phyloP scores from a whole-genome alignment of 2,797 vertebrate species.

The Myioborus melanocephalus region DNA sequence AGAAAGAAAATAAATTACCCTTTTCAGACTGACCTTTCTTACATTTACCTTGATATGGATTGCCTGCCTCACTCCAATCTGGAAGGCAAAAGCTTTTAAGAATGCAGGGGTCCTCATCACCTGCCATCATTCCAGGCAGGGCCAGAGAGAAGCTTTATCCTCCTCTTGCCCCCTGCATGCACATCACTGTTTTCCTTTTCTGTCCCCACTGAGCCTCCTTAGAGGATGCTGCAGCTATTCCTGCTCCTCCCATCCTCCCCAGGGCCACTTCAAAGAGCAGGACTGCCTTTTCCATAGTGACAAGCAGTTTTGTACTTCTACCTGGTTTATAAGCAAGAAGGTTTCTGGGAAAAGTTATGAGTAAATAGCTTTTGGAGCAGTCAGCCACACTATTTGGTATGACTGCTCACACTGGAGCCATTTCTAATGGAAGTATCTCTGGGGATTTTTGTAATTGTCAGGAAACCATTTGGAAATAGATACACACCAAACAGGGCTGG shows the following conservation, averaged over 20 bases:
- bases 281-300: background rate
- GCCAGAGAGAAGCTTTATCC: background rate
- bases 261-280: background rate
- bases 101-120: background rate
- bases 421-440: background rate
- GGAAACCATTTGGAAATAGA: background rate
- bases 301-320: background rate
- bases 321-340: background rate
- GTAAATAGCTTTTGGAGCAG: background rate
- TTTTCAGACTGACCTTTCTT: background rate
- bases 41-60: background rate
- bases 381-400: background rate
- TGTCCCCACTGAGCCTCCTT: background rate
- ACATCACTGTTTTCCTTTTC: background rate
- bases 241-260: background rate
- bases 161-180: background rate
- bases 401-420: background rate
- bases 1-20: background rate
- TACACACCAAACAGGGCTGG: background rate
- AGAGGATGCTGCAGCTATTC: background rate
- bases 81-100: background rate
- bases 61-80: background rate
- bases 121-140: background rate
- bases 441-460: rapidly evolving
- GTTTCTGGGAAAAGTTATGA: background rate